Evolutionary conservation across 2,797 vertebrate species (phyloP), one percentile per base, ranked within the genome.

Genomic region (Crenichthys baileyi): DNA sequence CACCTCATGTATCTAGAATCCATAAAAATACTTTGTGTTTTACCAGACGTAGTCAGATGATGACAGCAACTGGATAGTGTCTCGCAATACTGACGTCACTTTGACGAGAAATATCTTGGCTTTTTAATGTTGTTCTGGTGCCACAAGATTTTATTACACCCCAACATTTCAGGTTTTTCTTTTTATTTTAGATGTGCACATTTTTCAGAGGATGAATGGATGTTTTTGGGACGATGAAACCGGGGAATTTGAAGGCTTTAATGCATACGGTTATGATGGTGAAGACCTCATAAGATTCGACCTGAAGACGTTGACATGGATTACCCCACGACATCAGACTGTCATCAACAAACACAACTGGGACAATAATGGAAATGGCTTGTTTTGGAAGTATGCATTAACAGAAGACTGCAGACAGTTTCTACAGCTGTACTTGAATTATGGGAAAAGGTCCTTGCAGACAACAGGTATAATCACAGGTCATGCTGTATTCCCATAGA

Each of bases 281-380:
- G 70, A 72, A 39, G 50, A 72, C 50, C 50, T 72, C 18, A 72
- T 53, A 31, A 22, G n/a, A 24, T 53, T 72, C 0, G 70, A 72
- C 70, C 50, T 72, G 29, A 31, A 72, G 31, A 53, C 70, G 7
- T 11, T 53, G 50, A 22, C 70, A 24, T 72, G 70, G 70, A 72
- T 51, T 4, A 51, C 50, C 11, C 50, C 70, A 12, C 36, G 26
- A 72, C 70, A n/a, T 68, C 65, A 68, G 39, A 44, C 65, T 44
- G 65, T 68, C 65, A 68, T 68, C 22, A 68, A 13, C 39, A 68
- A 68, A 13, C 39, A 68, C 65, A 68, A 24, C 22, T 68, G 65
- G 65, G 65, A 68, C 65, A 68, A 22, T 44, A 18, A 68, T 68
- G 65, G 39, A 68, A 41, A 22, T 41, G 24, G 7, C 22, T 7